Percentiles rank a stretch among this genome's conserved stretches.
These are phyloP conservation scores for Lycocerus yunnanus DNA, from an alignment of 2,888 invertebrate species.

Conservation along the genomic window DNA sequence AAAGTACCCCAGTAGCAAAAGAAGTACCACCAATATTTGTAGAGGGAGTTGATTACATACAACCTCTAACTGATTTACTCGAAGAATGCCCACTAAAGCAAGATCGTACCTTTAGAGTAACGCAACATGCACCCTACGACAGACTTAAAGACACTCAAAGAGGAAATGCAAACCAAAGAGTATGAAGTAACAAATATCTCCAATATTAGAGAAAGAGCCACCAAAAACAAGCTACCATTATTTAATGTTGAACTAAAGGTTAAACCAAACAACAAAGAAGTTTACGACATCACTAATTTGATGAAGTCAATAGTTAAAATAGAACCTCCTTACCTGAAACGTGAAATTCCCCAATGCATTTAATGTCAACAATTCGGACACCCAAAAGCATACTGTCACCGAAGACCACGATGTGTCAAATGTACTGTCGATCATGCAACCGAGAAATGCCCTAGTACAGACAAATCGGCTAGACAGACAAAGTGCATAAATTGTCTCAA, in stretches of 20 bases:
- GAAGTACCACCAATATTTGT: too few relatives aligned
- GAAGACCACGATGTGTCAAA: conserved; percentile 29
- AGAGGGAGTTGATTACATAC: too few relatives aligned
- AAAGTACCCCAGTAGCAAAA: too few relatives aligned
- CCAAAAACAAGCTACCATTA: neutral
- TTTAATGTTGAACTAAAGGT: neutral
- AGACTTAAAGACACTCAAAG: too few relatives aligned
- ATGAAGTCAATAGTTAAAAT: neutral
- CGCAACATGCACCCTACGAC: too few relatives aligned
- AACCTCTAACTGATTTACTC: too few relatives aligned
- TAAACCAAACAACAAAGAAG: neutral
- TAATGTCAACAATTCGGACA: neutral
- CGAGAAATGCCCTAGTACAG: too few relatives aligned
- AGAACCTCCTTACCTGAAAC: neutral
- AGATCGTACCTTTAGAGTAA: conserved; percentile 1
- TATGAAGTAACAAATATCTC: neutral
- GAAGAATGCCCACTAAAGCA: neutral
- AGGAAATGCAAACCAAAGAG: too few relatives aligned
- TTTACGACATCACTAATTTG: too few relatives aligned
- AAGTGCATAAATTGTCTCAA: too few relatives aligned
- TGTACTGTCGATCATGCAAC: conserved; percentile 26
- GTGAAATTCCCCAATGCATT: too few relatives aligned
- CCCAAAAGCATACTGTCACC: conserved; percentile 21
- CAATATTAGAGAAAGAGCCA: neutral
- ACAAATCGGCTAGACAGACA: too few relatives aligned